These are phyloP conservation scores for Eupithecia insigniata DNA, from an alignment of 2,888 invertebrate species.

Conservation along the genomic window DNA sequence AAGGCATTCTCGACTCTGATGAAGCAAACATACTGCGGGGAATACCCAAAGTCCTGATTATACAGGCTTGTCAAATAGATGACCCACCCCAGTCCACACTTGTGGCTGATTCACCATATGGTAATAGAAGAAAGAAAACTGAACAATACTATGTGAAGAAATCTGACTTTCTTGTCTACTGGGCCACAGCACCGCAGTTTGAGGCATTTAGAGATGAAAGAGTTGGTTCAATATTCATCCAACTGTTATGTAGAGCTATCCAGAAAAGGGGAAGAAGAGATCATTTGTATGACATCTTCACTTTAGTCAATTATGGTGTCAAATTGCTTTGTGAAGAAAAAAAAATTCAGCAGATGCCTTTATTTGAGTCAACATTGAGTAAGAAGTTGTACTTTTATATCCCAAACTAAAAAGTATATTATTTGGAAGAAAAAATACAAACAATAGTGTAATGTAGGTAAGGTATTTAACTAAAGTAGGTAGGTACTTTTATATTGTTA, in stretches of 20 bases:
- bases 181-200: constrained; percentile 76
- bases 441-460: not conserved
- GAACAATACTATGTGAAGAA: constrained; percentile 58
- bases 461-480: too few species aligned
- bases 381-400: constrained; percentile 70
- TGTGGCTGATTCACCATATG: constrained; percentile 62
- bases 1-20: constrained; percentile 69
- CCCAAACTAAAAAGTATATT: constrained; percentile 34
- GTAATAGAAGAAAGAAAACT: constrained; percentile 1
- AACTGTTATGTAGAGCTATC: constrained; percentile 64
- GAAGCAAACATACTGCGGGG: constrained; percentile 58
- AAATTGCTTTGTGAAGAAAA: constrained; percentile 54
- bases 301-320: constrained; percentile 65
- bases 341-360: constrained; percentile 65
- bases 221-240: constrained; percentile 74
- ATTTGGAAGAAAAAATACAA: not conserved
- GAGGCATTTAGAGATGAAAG: constrained; percentile 69
- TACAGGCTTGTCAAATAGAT: constrained; percentile 77
- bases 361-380: constrained; percentile 65
- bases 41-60: constrained; percentile 72
- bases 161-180: constrained; percentile 71
- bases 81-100: constrained; percentile 50
- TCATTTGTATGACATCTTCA: constrained; percentile 71
- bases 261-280: constrained; percentile 56
- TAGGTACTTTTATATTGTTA: too few species aligned